Evolutionary conservation across 1,140 invertebrate genomes (phyloP).

Genomic region (Brachionus paranguensis): DNA sequence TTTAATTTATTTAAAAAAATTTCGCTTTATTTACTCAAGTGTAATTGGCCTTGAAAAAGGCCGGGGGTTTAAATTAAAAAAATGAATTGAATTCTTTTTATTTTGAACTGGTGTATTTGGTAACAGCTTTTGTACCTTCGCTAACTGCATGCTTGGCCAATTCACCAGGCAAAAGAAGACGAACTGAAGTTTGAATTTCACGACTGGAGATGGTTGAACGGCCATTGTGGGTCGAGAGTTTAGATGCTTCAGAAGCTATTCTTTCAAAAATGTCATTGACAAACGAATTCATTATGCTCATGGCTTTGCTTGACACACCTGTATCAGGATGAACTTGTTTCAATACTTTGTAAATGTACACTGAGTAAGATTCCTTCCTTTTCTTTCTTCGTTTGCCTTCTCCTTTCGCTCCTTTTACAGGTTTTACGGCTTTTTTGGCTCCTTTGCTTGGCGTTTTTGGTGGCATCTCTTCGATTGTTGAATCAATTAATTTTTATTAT

Average conservation of each 20-base stretch:
- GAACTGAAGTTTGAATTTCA: slow-evolving; percentile 63
- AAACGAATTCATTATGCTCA: slow-evolving; percentile 54
- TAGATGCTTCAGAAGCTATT: slow-evolving; percentile 51
- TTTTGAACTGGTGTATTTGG: slow-evolving; percentile 60
- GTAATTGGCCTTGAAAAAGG: neutral
- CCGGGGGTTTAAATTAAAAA: neutral
- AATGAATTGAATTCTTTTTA: slow-evolving; percentile 47
- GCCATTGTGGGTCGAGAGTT: slow-evolving; percentile 53
- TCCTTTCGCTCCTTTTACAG: no score
- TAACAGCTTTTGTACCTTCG: slow-evolving; percentile 61
- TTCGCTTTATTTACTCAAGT: neutral
- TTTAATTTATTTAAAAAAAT: no score
- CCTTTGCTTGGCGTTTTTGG: no score
- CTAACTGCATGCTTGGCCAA: slow-evolving; percentile 62
- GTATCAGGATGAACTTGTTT: slow-evolving; percentile 60
- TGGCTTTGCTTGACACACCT: slow-evolving; percentile 60
- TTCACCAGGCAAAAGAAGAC: slow-evolving; percentile 62
- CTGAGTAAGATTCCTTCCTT: no score
- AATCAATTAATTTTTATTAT: no score
- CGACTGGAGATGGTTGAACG: slow-evolving; percentile 58
- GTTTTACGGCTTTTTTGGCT: no score
- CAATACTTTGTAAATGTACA: no score
- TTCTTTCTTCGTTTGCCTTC: no score
- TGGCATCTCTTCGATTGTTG: no score
- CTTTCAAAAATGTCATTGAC: slow-evolving; percentile 56